Conservation (phyloP, 2,113 vertebrate species). For the Strix aluco region DNA sequence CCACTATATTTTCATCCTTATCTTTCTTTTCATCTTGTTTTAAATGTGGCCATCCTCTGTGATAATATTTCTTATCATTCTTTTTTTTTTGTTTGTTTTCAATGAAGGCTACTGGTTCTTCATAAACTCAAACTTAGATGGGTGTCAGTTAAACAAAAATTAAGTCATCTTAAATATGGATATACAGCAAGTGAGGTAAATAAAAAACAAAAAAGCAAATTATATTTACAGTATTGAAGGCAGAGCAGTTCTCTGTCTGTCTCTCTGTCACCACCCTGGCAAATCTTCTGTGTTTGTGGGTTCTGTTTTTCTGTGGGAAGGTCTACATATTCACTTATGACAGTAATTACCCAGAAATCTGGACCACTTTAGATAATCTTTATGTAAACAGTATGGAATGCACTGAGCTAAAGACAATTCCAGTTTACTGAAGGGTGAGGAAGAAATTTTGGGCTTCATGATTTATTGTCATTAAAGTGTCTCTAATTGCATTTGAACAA, state of each 20-base stretch:
- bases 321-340: not conserved
- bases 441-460: not conserved
- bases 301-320: not conserved
- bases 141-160: not conserved
- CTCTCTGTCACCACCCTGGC: not conserved
- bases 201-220: not conserved
- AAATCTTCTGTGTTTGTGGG: not conserved
- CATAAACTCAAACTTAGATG: not conserved
- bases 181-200: not conserved
- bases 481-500: not conserved
- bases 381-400: not conserved
- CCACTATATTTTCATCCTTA: not conserved
- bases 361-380: not conserved
- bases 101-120: not conserved
- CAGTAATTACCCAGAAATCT: not conserved
- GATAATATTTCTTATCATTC: not conserved
- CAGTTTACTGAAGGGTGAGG: not conserved
- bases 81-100: not conserved
- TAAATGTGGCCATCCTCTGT: not conserved
- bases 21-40: not conserved
- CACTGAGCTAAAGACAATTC: not conserved
- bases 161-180: not conserved
- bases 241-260: not conserved
- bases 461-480: not conserved
- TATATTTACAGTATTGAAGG: not conserved